These are phyloP conservation scores for Lordiphosa clarofinis DNA, from an alignment of 1,140 invertebrate species.

Conservation along the genomic window DNA sequence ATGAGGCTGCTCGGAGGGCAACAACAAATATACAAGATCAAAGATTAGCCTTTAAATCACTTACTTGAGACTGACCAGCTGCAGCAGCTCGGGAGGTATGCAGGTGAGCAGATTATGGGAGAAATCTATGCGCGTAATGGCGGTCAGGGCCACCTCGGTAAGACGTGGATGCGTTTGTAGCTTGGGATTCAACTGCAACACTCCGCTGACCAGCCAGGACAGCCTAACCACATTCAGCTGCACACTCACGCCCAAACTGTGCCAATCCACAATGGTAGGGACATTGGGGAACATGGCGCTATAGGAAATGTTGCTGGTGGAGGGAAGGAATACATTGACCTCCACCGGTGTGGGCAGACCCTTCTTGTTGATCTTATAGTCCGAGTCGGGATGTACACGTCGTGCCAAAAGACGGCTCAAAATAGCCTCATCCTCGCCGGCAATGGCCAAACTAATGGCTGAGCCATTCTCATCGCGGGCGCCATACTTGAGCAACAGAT, in stretches of 20 bases:
- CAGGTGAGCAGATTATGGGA: slow-evolving; percentile 92
- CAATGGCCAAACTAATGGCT: slow-evolving; percentile 83
- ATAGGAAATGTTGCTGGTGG: slow-evolving; percentile 86
- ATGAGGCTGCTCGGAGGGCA: too few relatives aligned
- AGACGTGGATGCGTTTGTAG: slow-evolving; percentile 86
- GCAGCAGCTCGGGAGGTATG: slow-evolving; percentile 91
- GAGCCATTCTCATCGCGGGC: slow-evolving; percentile 92
- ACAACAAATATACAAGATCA: too few relatives aligned
- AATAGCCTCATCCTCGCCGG: slow-evolving; percentile 63
- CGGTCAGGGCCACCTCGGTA: slow-evolving; percentile 88
- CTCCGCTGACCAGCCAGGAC: slow-evolving; percentile 92
- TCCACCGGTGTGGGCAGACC: slow-evolving; percentile 83
- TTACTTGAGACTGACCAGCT: slow-evolving; percentile 85
- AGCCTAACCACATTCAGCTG: slow-evolving; percentile 85
- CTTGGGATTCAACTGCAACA: slow-evolving; percentile 91
- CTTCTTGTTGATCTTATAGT: slow-evolving; percentile 93
- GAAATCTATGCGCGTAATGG: slow-evolving; percentile 96
- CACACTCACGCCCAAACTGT: slow-evolving; percentile 86
- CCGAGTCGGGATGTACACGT: slow-evolving; percentile 89
- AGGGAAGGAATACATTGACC: slow-evolving; percentile 82
- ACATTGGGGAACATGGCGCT: slow-evolving; percentile 90
- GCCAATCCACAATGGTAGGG: slow-evolving; percentile 97
- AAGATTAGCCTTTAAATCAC: slow-evolving; percentile 13
- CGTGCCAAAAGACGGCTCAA: slow-evolving; percentile 63
- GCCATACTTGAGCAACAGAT: slow-evolving; percentile 88